Percentiles rank a stretch among this genome's conserved stretches.
Evolutionary conservation across 1,140 invertebrate genomes (phyloP).

Genomic region (Bombus balteatus): DNA sequence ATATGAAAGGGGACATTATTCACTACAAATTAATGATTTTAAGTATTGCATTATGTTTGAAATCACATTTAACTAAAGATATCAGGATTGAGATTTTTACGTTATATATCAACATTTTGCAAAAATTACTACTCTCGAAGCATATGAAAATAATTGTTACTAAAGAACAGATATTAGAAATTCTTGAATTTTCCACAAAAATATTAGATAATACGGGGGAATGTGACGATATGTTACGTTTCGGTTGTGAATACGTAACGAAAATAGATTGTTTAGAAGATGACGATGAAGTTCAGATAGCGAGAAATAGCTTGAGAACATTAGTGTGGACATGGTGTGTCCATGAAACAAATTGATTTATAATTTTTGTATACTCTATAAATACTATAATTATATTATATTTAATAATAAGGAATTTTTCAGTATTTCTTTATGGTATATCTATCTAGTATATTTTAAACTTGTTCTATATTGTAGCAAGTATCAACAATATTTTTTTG

Average conservation of each 20-base stretch:
- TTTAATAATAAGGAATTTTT: neutral
- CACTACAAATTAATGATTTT: conserved; percentile 54
- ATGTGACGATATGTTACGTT: conserved; percentile 69
- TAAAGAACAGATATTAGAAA: conserved; percentile 55
- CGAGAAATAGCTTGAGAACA: conserved; percentile 18
- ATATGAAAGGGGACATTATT: conserved; percentile 43
- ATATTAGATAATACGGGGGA: conserved; percentile 64
- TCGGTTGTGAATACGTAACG: conserved; percentile 70
- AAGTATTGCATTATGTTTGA: conserved; percentile 46
- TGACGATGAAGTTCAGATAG: conserved; percentile 8
- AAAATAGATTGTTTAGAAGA: conserved; percentile 4
- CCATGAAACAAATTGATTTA: conserved; percentile 9
- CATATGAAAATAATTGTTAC: conserved; percentile 52
- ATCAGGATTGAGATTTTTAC: conserved; percentile 24
- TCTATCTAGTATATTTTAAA: neutral
- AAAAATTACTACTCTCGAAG: conserved; percentile 62
- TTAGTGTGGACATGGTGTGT: conserved; percentile 48
- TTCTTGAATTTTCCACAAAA: conserved; percentile 58
- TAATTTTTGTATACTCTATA: neutral
- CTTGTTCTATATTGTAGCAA: neutral
- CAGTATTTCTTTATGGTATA: too few relatives aligned
- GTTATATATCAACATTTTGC: conserved; percentile 55
- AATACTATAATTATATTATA: neutral
- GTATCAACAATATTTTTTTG: neutral
- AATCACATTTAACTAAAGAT: conserved; percentile 33